Evolutionary conservation across 1,140 invertebrate species (phyloP).

Genomic region (Dysdera silvatica): DNA sequence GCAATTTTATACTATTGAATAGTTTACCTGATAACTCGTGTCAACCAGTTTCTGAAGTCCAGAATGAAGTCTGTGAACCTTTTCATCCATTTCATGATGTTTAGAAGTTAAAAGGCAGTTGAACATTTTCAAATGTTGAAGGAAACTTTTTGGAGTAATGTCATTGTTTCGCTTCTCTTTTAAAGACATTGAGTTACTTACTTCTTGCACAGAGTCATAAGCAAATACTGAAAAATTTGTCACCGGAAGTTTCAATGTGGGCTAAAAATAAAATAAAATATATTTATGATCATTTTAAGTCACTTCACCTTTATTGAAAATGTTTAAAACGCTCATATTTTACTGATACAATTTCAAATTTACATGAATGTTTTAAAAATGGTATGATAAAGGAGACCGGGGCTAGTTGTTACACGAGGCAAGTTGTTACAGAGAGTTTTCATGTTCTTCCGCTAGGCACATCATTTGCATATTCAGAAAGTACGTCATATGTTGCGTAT

Average conservation of each 20-base stretch:
- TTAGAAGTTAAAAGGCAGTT: slow-evolving; percentile 75
- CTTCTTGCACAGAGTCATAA: slow-evolving; percentile 84
- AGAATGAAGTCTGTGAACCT: slow-evolving; percentile 81
- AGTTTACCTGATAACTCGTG: slow-evolving; percentile 66
- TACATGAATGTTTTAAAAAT: too few relatives aligned
- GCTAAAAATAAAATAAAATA: slow-evolving; percentile 44
- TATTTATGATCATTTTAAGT: too few relatives aligned
- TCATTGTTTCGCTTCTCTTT: slow-evolving; percentile 92
- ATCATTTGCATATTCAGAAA: too few relatives aligned
- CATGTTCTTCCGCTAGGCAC: too few relatives aligned
- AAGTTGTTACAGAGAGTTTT: too few relatives aligned
- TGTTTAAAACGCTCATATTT: too few relatives aligned
- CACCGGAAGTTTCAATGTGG: slow-evolving; percentile 61
- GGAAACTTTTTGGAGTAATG: slow-evolving; percentile 91
- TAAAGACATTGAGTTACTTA: slow-evolving; percentile 71
- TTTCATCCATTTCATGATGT: slow-evolving; percentile 66
- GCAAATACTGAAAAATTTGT: slow-evolving; percentile 89
- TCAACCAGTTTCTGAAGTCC: slow-evolving; percentile 82
- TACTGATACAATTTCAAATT: too few relatives aligned
- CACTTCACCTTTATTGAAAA: too few relatives aligned
- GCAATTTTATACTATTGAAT: too few relatives aligned
- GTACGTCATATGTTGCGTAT: too few relatives aligned
- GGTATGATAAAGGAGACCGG: too few relatives aligned
- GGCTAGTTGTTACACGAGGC: too few relatives aligned
- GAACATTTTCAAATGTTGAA: slow-evolving; percentile 91